Conservation (phyloP, 2,888 invertebrate genomes). For the Eueremaeus valkanovi region DNA sequence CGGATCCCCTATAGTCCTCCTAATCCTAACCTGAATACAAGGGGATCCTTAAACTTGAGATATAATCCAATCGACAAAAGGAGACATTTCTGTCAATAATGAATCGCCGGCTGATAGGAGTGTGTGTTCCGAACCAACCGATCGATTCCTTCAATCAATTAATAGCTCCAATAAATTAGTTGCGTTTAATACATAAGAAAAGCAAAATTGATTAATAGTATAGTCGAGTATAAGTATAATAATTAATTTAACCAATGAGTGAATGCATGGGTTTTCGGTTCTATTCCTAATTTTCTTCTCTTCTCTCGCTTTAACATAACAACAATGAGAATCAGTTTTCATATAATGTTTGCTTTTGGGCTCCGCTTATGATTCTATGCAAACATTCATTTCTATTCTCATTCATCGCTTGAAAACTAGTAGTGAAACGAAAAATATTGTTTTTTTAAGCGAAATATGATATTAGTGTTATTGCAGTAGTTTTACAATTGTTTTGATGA, state of each 20-base stretch:
- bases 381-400: too few relatives aligned
- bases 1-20: conserved; percentile 12
- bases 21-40: neutral
- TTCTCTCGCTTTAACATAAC: too few relatives aligned
- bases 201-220: neutral
- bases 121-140: neutral
- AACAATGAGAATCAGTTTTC: too few relatives aligned
- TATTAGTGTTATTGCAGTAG: too few relatives aligned
- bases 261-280: neutral
- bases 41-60: neutral
- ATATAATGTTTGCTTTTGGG: too few relatives aligned
- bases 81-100: neutral
- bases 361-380: too few relatives aligned
- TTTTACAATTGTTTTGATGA: too few relatives aligned
- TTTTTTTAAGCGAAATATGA: too few relatives aligned
- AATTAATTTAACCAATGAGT: neutral
- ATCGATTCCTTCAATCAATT: neutral
- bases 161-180: neutral
- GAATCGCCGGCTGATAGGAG: neutral
- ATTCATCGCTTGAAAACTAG: too few relatives aligned
- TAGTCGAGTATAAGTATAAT: neutral
- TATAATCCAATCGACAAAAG: neutral
- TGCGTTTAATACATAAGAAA: neutral
- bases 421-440: too few relatives aligned
- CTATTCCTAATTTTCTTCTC: too few relatives aligned